phyloP scores from a whole-genome alignment of 2,888 invertebrate genomes.

The Melieria picta region DNA sequence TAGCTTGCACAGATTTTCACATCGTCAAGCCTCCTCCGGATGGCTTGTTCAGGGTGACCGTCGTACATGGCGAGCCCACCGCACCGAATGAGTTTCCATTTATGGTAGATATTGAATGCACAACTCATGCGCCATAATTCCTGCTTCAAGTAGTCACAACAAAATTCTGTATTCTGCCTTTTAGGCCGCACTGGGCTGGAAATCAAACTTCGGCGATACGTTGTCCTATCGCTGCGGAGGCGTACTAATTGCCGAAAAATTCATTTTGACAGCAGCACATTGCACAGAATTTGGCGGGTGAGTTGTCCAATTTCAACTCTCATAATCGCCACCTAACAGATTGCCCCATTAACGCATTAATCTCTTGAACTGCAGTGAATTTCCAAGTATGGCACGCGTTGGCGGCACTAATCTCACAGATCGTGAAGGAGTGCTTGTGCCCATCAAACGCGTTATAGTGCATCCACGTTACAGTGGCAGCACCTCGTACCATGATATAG shows the following conservation, averaged over 20 bases:
- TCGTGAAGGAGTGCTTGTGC: slow-evolving; percentile 19
- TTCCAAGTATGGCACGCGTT: slow-evolving; percentile 39
- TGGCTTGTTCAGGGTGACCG: background rate
- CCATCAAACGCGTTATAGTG: slow-evolving; percentile 40
- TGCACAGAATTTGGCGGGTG: slow-evolving; percentile 47
- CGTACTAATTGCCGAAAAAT: slow-evolving; percentile 42
- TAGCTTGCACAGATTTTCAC: too few relatives aligned
- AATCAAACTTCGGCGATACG: slow-evolving; percentile 33
- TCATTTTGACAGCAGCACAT: slow-evolving; percentile 48
- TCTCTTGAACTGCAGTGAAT: slow-evolving; percentile 31
- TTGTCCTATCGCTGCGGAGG: slow-evolving; percentile 46
- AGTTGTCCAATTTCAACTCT: background rate
- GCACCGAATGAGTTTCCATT: slow-evolving; percentile 44
- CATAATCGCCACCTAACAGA: background rate
- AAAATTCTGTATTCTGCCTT: background rate
- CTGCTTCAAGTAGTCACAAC: background rate
- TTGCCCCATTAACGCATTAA: background rate
- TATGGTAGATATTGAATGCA: slow-evolving; percentile 42
- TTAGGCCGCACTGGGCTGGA: slow-evolving; percentile 46
- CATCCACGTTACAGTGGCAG: slow-evolving; percentile 40
- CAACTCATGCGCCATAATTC: background rate
- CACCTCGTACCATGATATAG: slow-evolving; percentile 45
- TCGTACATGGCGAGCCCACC: slow-evolving; percentile 38
- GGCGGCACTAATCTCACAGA: slow-evolving; percentile 44
- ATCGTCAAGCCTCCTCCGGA: too few relatives aligned